Percentiles rank a stretch among this genome's conserved stretches.
phyloP scores from a whole-genome alignment of 2,888 invertebrate species.

The Elysia crispata region DNA sequence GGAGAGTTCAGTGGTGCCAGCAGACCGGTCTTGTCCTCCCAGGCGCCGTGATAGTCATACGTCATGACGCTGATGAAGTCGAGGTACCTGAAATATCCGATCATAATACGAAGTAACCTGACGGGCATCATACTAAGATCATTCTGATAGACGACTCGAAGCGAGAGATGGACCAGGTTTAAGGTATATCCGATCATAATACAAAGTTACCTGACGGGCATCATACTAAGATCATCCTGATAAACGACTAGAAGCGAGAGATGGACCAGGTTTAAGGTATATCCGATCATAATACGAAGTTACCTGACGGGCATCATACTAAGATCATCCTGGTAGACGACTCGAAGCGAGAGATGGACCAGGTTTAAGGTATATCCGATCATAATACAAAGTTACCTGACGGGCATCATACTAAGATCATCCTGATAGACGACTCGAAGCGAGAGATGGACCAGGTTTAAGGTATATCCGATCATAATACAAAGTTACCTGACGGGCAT shows the following conservation, averaged over 20 bases:
- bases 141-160: too few relatives aligned
- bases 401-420: neutral
- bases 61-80: slow-evolving; percentile 41
- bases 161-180: slow-evolving; percentile 30
- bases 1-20: slow-evolving; percentile 5
- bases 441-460: too few relatives aligned
- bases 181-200: neutral
- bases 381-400: neutral
- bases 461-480: too few relatives aligned
- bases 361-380: slow-evolving; percentile 1
- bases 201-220: neutral
- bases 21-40: slow-evolving; percentile 33
- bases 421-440: too few relatives aligned
- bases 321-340: too few relatives aligned
- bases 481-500: too few relatives aligned
- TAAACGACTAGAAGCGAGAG: too few relatives aligned
- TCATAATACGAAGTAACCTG: neutral
- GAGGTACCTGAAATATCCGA: slow-evolving; percentile 15
- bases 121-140: neutral
- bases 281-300: neutral
- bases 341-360: too few relatives aligned
- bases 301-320: neutral
- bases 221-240: neutral
- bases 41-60: slow-evolving; percentile 43
- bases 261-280: slow-evolving; percentile 25